Evolutionary conservation across 1,140 invertebrate genomes (phyloP).

Genomic region (Trichonephila inaurata): DNA sequence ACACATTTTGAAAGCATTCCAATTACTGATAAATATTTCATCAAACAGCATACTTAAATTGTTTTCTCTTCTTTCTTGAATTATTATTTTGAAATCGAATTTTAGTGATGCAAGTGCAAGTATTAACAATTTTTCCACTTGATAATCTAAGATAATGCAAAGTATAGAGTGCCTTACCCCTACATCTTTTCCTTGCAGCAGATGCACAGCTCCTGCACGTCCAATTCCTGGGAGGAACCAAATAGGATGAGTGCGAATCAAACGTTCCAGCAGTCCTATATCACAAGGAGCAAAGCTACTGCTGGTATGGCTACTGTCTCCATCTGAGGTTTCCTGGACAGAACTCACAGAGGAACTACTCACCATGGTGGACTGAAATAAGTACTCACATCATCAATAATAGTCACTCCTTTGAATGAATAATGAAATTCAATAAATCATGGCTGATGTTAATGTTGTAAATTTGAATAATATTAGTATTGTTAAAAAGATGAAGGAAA

Average conservation of each 20-base stretch:
- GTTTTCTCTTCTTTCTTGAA: too few relatives aligned
- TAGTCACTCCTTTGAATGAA: too few relatives aligned
- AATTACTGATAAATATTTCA: too few relatives aligned
- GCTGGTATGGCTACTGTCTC: constrained; percentile 54
- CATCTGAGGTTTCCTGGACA: constrained; percentile 65
- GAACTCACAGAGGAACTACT: constrained; percentile 62
- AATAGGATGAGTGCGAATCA: constrained; percentile 94
- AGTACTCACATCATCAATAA: background rate
- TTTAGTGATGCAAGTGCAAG: too few relatives aligned
- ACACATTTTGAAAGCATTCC: too few relatives aligned
- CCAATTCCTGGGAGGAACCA: constrained; percentile 98
- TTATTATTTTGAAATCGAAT: too few relatives aligned
- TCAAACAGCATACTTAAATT: too few relatives aligned
- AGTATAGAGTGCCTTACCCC: constrained; percentile 85
- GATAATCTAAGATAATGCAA: constrained; percentile 71
- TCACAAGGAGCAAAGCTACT: constrained; percentile 77
- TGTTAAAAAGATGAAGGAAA: constrained; percentile 1
- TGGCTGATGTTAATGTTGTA: background rate
- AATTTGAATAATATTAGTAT: background rate
- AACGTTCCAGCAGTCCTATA: constrained; percentile 90
- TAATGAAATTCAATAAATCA: too few relatives aligned
- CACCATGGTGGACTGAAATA: constrained; percentile 55
- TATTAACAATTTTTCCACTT: too few relatives aligned
- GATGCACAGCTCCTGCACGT: constrained; percentile 93
- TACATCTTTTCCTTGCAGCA: constrained; percentile 95